Conservation (phyloP, 92 coral and sea anemone genomes). For the Porites cylindrica region DNA sequence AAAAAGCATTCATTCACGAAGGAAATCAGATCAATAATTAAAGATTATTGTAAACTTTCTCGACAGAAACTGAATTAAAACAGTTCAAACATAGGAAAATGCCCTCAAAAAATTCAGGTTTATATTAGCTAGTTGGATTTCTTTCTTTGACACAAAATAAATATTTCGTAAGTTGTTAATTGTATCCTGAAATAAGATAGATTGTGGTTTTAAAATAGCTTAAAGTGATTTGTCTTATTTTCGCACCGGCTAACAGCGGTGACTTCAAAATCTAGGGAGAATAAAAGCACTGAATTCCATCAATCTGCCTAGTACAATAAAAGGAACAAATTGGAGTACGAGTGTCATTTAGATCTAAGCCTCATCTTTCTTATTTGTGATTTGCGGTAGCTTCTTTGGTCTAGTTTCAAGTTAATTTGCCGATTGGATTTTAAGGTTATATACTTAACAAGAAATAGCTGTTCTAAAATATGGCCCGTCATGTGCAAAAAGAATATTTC, state of each 20-base stretch:
- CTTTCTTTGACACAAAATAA: not conserved
- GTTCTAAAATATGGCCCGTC: no score
- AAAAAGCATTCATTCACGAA: not conserved
- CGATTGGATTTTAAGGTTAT: not conserved
- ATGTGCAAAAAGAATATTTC: not conserved
- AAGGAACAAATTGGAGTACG: not conserved
- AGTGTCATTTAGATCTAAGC: not conserved
- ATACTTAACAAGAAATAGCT: not conserved
- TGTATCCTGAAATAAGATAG: not conserved
- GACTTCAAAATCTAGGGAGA: not conserved
- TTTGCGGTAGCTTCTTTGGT: not conserved
- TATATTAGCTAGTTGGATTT: not conserved
- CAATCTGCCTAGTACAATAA: not conserved
- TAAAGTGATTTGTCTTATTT: not conserved
- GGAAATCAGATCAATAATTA: conserved; percentile 16
- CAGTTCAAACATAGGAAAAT: not conserved
- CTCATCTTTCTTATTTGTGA: not conserved
- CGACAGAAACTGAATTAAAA: not conserved
- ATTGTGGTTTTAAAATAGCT: not conserved
- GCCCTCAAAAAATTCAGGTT: not conserved
- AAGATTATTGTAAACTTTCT: not conserved
- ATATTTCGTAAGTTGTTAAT: not conserved
- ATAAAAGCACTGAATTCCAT: not conserved
- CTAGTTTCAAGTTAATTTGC: not conserved
- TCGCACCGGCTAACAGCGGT: not conserved